Evolutionary conservation across 2,797 vertebrate genomes (phyloP).

Genomic region (Catamblyrhynchus diadema): DNA sequence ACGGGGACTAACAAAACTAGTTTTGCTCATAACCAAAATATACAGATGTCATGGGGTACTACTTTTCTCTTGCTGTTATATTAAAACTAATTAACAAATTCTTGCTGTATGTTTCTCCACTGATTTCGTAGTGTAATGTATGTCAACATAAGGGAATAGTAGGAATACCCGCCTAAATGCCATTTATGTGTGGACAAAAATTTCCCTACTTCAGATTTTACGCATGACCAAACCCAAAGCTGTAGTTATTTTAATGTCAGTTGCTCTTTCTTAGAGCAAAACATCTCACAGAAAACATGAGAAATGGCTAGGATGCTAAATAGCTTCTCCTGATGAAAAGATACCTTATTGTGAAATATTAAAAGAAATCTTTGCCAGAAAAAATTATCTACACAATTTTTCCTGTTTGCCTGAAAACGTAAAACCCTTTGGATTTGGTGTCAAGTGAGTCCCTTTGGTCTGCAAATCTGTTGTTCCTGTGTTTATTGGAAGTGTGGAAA

Average conservation of each 20-base stretch:
- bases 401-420: not conserved
- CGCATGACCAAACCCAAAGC: not conserved
- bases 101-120: not conserved
- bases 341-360: not conserved
- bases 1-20: not conserved
- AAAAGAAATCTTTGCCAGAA: not conserved
- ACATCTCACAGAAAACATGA: not conserved
- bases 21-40: not conserved
- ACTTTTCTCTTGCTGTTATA: not conserved
- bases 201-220: not conserved
- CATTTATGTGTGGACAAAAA: not conserved
- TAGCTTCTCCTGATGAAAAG: not conserved
- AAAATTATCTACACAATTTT: slow-evolving; percentile 4
- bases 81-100: not conserved
- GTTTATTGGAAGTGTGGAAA: not conserved
- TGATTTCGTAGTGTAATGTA: not conserved
- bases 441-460: not conserved
- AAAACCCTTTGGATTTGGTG: not conserved
- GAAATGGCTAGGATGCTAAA: not conserved
- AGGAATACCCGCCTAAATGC: not conserved
- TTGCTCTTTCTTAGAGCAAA: not conserved
- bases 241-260: not conserved
- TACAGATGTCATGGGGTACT: not conserved
- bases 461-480: not conserved
- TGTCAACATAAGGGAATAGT: not conserved